These are phyloP conservation scores for Bettongia penicillata DNA, from an alignment of 2,113 vertebrate genomes.

Conservation along the genomic window DNA sequence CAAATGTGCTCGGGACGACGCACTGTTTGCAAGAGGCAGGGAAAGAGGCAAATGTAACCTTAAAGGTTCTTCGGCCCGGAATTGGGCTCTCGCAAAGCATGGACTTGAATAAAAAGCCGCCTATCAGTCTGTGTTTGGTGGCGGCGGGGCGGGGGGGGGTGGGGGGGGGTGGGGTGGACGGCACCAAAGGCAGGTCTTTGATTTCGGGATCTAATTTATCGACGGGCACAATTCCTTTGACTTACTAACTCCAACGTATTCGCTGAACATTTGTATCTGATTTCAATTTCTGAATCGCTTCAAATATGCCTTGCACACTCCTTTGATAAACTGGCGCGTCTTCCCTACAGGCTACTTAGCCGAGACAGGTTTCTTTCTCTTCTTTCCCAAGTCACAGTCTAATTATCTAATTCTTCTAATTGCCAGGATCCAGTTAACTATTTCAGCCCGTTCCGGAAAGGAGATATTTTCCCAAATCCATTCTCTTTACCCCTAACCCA, in stretches of 20 bases:
- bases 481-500: constrained; percentile 47
- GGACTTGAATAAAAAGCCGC: constrained; percentile 85
- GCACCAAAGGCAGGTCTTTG: too few species aligned
- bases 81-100: constrained; percentile 74
- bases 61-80: constrained; percentile 64
- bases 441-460: constrained; percentile 50
- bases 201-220: constrained; percentile 84
- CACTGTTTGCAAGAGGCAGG: constrained; percentile 81
- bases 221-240: constrained; percentile 78
- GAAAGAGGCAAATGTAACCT: constrained; percentile 78
- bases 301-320: constrained; percentile 58
- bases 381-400: constrained; percentile 65
- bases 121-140: constrained; percentile 78
- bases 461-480: constrained; percentile 37
- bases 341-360: constrained; percentile 60
- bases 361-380: constrained; percentile 54
- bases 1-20: constrained; percentile 85
- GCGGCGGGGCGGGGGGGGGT: constrained; percentile 69
- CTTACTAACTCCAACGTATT: constrained; percentile 77
- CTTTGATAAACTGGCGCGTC: constrained; percentile 63
- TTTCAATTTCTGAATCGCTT: constrained; percentile 72
- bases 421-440: constrained; percentile 69
- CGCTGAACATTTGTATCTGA: constrained; percentile 79
- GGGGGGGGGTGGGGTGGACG: constrained; percentile 79
- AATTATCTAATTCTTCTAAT: constrained; percentile 76